A percentile compares a stretch with the other conserved stretches of the same genome.
Conservation (phyloP, 2,113 vertebrate species). For the Pterocles gutturalis region DNA sequence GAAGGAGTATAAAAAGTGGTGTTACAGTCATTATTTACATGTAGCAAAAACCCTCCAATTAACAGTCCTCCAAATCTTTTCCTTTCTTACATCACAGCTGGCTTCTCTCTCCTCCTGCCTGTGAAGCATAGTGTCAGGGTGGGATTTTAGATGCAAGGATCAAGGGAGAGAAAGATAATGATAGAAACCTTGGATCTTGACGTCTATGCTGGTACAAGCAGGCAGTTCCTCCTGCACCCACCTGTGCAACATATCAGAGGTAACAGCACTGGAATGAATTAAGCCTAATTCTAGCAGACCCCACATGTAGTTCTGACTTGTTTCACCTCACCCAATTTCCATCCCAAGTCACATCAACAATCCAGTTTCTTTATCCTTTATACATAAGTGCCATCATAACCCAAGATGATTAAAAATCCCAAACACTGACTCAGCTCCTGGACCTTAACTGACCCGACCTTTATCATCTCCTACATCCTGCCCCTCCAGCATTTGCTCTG, state of each 20-base stretch:
- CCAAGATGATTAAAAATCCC: not conserved
- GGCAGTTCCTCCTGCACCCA: not conserved
- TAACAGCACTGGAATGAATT: accelerated
- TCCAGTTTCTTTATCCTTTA: not conserved
- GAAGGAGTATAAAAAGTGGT: not conserved
- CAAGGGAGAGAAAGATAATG: not conserved
- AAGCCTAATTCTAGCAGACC: not conserved
- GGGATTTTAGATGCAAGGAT: not conserved
- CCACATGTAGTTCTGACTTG: not conserved
- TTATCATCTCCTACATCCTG: not conserved
- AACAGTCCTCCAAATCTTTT: not conserved
- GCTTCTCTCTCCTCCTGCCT: not conserved
- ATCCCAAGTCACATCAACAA: not conserved
- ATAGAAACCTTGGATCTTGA: not conserved
- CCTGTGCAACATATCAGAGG: not conserved
- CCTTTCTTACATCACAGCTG: not conserved
- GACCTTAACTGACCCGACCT: not conserved
- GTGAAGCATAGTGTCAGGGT: not conserved
- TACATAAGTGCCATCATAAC: accelerated
- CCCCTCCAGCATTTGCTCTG: not conserved
- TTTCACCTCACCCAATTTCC: not conserved
- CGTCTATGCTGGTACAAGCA: not conserved
- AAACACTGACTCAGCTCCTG: not conserved
- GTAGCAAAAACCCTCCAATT: not conserved
- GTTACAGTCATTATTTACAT: not conserved